Conservation (phyloP, 2,797 vertebrate genomes). For the Myiothlypis chrysogaster region DNA sequence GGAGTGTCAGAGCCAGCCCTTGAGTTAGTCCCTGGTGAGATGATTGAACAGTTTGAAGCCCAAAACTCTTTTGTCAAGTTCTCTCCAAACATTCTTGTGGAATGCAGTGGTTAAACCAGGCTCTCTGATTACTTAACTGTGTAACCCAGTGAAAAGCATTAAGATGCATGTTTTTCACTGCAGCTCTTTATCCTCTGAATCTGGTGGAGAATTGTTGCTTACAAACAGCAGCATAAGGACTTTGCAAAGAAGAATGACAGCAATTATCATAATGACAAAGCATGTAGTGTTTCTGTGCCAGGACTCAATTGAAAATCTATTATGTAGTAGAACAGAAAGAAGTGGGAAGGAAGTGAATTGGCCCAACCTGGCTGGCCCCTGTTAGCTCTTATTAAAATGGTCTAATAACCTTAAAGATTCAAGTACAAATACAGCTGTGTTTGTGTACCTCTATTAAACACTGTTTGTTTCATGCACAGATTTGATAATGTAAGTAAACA, state of each 20-base stretch:
- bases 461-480: neutral
- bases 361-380: neutral
- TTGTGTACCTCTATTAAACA: neutral
- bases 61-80: neutral
- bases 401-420: neutral
- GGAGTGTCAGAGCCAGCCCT: neutral
- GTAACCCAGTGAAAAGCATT: neutral
- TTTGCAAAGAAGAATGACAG: conserved; percentile 50
- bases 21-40: neutral
- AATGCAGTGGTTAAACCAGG: neutral
- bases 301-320: conserved; percentile 42
- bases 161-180: conserved; percentile 24
- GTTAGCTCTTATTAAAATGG: neutral
- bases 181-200: conserved; percentile 18
- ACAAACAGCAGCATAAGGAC: conserved; percentile 50
- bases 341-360: conserved; percentile 8
- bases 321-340: neutral
- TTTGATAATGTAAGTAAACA: neutral
- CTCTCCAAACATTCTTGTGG: neutral
- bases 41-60: neutral
- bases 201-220: conserved; percentile 45
- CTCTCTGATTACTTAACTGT: neutral
- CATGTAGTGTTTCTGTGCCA: conserved; percentile 28
- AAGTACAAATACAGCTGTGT: neutral
- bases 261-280: conserved; percentile 60